Base-by-base conservation (phyloP, 30 jellyfish, hydroid and myxozoan species). In the Aurelia aurita complex sp. Pacific region DNA sequence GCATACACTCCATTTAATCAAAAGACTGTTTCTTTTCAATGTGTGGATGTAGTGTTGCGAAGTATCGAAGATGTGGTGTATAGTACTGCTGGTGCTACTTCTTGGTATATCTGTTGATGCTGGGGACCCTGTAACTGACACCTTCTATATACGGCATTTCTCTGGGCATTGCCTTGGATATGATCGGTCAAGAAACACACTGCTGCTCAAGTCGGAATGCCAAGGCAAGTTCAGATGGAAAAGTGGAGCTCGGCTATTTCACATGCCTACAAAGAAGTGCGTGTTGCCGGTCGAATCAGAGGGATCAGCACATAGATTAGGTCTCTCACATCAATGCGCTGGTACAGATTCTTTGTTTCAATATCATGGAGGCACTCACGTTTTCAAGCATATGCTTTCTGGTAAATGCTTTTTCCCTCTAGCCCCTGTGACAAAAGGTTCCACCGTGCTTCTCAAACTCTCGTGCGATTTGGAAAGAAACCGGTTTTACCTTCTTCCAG, bases 111-210 rank as follows among this genome's bases (percentile, higher is more conserved):
- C 36, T 61, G 70, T 5, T n/a, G 36, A 61, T 61, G 70, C 70
- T 2, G 36, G 8, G 32, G 70, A 61, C 10, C 70, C 36, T 61
- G 70, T 61, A 52, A 15, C 85, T 4, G 67, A 71, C 17, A 63
- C 87, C 11, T 72, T 32, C 64, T 77, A 84, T 68, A 32, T 84
- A 1, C 81, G 93, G 67, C 82, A 84, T 23, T 74, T 6, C 72
- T n/a, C 4, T 63, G 93, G 87, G 43, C 74, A 64, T 42, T 84
- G 93, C 80, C 67, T 84, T 16, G 87, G 75, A 33, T 74, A 61
- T 53, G 63, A 64, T 46, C 82, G 69, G 32, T 62, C 42, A 10
- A 68, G 67, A 14, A 61, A 61, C 2, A 79, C 17, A 32, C 77
- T 84, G 57, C 75, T 73, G 33, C 72, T 59, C 52, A 53, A 65